Base-by-base conservation (phyloP, 2,888 invertebrate species). In the Cryptocephalus moraei region DNA sequence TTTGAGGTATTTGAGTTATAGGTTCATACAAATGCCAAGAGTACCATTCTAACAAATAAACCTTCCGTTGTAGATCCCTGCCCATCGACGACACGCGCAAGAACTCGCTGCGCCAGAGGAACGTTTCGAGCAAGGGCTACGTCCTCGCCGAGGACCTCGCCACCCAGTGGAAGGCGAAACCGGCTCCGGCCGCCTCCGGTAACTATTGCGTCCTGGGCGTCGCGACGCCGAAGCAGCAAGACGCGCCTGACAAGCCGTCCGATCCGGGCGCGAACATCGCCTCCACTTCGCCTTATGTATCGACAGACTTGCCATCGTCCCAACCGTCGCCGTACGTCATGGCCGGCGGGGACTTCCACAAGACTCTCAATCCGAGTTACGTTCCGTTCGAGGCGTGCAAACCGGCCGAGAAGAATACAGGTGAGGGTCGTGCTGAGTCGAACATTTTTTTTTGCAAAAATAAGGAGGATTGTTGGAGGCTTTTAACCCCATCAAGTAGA, bases 181-280 rank as follows among this genome's bases (percentile, higher is more conserved):
- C 50, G 8, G 11, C 44, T 6, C 46, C 48, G 8, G 33, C 51
- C 13, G 41, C 50, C 32, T 48, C 54, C 8, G 56, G 56, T 31
- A 61, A 52, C 48, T 68, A 68, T 47, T 65, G 66, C 43, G 58
- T 64, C 8, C 48, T 67, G 9, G 66, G 66, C 2, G 57, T 63
- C 8, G 61, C 60, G 44, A 49, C 57, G 12, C 45, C 51, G 2
- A 48, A 46, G 9, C 47, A 57, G 45, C 41, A 53, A 6, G 55
- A 53, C 22, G 31, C 46, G 3, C 6, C 22, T 9, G 56, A 60
- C 38, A 51, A 58, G 4, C 52, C 59, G 2, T 63, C 62, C 46
- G 55, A 59, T 33, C 56, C 57, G n/a, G 12, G 31, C 40, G 46
- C 58, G 9, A 40, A 54, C 6, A 56, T 56, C 36, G 11, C 48